Evolutionary conservation across 92 coral and sea anemone genomes (phyloP).

Genomic region (Palythoa heliodiscus): DNA sequence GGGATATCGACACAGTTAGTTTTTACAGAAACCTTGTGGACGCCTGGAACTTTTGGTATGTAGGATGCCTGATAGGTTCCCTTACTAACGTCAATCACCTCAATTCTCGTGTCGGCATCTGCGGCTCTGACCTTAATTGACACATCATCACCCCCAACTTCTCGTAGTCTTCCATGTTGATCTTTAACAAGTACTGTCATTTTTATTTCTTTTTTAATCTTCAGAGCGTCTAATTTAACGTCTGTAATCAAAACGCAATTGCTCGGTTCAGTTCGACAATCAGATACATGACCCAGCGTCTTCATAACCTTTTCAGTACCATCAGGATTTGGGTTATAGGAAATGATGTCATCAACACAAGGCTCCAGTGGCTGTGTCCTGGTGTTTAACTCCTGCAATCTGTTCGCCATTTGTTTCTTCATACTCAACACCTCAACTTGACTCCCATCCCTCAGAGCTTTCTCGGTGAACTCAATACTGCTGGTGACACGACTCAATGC

Average conservation of each 20-base stretch:
- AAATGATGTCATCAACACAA: slow-evolving; percentile 5
- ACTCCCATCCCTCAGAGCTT: too few species aligned
- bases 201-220: not conserved
- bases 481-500: too few species aligned
- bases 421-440: not conserved
- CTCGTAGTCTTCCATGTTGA: not conserved
- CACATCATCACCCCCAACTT: not conserved
- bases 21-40: not conserved
- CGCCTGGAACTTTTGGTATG: slow-evolving; percentile 4
- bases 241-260: not conserved
- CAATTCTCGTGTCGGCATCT: not conserved
- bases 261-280: not conserved
- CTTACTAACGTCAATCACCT: slow-evolving; percentile 1
- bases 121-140: not conserved
- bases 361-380: not conserved
- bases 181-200: not conserved
- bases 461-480: too few species aligned
- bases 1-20: not conserved
- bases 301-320: not conserved
- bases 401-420: not conserved
- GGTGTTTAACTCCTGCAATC: not conserved
- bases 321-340: not conserved
- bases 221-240: not conserved
- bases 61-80: not conserved
- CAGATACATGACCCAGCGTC: slow-evolving; percentile 1